phyloP scores from a whole-genome alignment of 2,888 invertebrate species.

The Panzeria rudis region DNA sequence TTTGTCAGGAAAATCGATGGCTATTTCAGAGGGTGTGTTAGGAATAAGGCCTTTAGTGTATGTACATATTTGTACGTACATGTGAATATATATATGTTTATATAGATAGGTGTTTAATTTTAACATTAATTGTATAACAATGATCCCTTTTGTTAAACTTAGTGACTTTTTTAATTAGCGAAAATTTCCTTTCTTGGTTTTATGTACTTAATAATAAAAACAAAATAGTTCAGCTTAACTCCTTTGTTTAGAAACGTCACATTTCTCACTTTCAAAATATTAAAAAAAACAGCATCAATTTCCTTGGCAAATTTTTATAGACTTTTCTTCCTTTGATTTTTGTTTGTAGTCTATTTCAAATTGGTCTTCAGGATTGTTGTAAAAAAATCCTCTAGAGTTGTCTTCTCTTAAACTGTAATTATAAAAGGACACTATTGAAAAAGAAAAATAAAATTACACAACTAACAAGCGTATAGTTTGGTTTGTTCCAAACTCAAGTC shows the following conservation, averaged over 20 bases:
- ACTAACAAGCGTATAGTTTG: neutral
- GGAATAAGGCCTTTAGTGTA: neutral
- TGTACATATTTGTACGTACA: neutral
- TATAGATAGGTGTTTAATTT: neutral
- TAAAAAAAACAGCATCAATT: conserved; percentile 1
- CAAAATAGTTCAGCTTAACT: no score
- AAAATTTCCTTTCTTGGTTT: neutral
- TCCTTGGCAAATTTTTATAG: neutral
- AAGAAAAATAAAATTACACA: conserved; percentile 4
- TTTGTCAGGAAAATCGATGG: no score
- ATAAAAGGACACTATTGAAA: conserved; percentile 43
- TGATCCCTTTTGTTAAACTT: neutral
- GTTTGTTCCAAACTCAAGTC: neutral
- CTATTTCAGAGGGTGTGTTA: neutral
- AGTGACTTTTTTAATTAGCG: neutral
- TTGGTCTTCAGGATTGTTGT: conserved; percentile 28
- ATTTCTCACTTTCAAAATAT: neutral
- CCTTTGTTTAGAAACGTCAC: no score
- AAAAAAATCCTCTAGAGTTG: conserved; percentile 1
- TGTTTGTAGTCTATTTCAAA: conserved; percentile 14
- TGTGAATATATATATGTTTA: no score
- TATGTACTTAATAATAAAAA: no score
- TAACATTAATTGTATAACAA: neutral
- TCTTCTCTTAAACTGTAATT: conserved; percentile 55
- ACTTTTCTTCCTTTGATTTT: neutral